Evolutionary conservation across 2,113 vertebrate species (phyloP).

Genomic region (Myrmecobius fasciatus): DNA sequence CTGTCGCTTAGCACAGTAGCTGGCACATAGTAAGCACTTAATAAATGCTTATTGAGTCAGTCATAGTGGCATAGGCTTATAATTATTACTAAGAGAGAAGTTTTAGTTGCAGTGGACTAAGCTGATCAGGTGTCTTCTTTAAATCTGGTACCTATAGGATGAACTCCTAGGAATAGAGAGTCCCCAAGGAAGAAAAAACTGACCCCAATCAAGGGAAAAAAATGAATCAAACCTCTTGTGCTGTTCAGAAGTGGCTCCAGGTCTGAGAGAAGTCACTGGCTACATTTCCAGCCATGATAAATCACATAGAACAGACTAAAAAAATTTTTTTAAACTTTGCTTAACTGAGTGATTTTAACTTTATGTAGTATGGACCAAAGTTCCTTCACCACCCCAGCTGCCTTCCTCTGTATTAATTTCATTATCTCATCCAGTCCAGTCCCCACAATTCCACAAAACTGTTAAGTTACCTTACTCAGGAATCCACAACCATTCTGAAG

Average conservation of each 20-base stretch:
- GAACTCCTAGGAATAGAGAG: neutral
- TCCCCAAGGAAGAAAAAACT: neutral
- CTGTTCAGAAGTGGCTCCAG: neutral
- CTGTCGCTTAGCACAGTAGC: neutral
- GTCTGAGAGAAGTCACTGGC: neutral
- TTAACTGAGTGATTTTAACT: neutral
- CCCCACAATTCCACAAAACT: too few species aligned
- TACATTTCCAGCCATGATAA: neutral
- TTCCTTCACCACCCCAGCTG: neutral
- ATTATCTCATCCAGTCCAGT: neutral
- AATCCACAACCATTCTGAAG: too few species aligned
- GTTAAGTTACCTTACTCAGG: too few species aligned
- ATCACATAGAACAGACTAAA: too few species aligned
- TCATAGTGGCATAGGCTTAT: too few species aligned
- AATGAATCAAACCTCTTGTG: neutral
- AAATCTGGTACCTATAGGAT: neutral
- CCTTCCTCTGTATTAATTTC: neutral
- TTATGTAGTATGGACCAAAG: neutral
- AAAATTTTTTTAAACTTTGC: neutral
- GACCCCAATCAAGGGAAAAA: neutral
- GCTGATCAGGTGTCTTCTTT: too few species aligned
- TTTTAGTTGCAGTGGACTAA: too few species aligned
- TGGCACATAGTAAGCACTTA: neutral
- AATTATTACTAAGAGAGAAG: too few species aligned
- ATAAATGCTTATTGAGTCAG: neutral